These are phyloP conservation scores for Sphinx pinastri DNA, from an alignment of 2,888 invertebrate species.

Conservation along the genomic window DNA sequence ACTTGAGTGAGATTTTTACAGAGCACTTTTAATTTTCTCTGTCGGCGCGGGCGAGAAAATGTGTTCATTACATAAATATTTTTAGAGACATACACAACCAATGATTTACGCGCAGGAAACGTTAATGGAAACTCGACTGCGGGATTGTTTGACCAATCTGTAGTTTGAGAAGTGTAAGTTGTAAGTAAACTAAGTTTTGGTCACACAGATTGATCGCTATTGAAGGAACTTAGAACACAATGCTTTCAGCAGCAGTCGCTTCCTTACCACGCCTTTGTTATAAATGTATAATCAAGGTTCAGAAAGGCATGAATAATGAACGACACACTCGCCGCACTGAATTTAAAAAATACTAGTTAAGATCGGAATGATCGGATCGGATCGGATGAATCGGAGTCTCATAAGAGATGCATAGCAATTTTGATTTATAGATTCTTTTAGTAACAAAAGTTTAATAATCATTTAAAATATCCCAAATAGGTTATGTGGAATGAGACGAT, in stretches of 20 bases:
- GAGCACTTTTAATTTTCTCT: slow-evolving; percentile 55
- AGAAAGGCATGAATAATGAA: slow-evolving; percentile 26
- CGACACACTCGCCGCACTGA: not conserved
- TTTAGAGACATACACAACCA: not conserved
- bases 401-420: not conserved
- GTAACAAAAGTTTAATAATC: slow-evolving; percentile 23
- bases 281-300: slow-evolving; percentile 24
- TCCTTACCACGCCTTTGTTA: not conserved
- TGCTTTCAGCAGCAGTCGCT: slow-evolving; percentile 5
- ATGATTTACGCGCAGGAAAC: not conserved
- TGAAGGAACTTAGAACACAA: slow-evolving; percentile 1
- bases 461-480: slow-evolving; percentile 20
- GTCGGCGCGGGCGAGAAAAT: slow-evolving; percentile 38
- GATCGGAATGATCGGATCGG: not conserved
- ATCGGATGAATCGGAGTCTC: too few relatives aligned
- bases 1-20: slow-evolving; percentile 58
- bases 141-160: too few relatives aligned
- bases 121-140: not conserved
- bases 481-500: slow-evolving; percentile 14
- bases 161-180: too few relatives aligned
- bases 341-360: slow-evolving; percentile 16
- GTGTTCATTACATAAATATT: slow-evolving; percentile 37
- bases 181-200: too few relatives aligned
- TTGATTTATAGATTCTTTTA: slow-evolving; percentile 27
- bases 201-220: slow-evolving; percentile 2